Evolutionary conservation across 2,888 invertebrate genomes (phyloP), one percentile per base, ranked within the genome.

Genomic region (Amphipyra tragopoginis): DNA sequence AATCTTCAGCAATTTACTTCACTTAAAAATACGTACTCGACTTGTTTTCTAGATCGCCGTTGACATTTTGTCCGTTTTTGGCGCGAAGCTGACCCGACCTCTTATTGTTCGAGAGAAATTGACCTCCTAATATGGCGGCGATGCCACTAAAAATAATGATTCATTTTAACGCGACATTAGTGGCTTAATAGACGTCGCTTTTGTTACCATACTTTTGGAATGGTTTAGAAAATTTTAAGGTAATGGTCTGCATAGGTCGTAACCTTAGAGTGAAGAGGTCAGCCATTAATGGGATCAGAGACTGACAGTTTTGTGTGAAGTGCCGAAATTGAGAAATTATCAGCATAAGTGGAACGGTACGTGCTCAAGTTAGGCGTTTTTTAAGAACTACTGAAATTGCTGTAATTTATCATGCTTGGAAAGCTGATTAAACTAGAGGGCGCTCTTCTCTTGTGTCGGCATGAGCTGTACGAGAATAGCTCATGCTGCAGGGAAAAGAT

Each of bases 81-180:
- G 72, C 60, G 61, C 57, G 48, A 65, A 59, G 65, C 29, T 34
- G 50, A 75, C 63, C 52, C 65, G 65, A 76, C 77, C 74, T 79
- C 55, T 43, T 73, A 69, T 73, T 74, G 81, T 79, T 65, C 52
- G 49, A 71, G 66, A 71, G 72, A 70, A 76, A 81, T 79, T 81
- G 71, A 55, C 51, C 51, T 62, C 81, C 75, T 55, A 77, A 76
- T 72, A 81, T 65, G 79, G 80, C 49, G 76, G 65, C 44, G 60
- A 59, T 54, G 65, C 60, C 65, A 71, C 65, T 79, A 79, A 80
- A 81, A 72, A 72, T 80, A 81, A 81, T 76, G 72, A 76, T 76
- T 68, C 69, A 77, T 72, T 80, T 68, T 47, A 56, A 65, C 52
- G 59, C 65, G 65, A 68, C 72, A 74, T 71, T 72, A 71, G 68